Evolutionary conservation across 1,140 invertebrate species (phyloP), one percentile per base, ranked within the genome.

Genomic region (Lepidurus arcticus): DNA sequence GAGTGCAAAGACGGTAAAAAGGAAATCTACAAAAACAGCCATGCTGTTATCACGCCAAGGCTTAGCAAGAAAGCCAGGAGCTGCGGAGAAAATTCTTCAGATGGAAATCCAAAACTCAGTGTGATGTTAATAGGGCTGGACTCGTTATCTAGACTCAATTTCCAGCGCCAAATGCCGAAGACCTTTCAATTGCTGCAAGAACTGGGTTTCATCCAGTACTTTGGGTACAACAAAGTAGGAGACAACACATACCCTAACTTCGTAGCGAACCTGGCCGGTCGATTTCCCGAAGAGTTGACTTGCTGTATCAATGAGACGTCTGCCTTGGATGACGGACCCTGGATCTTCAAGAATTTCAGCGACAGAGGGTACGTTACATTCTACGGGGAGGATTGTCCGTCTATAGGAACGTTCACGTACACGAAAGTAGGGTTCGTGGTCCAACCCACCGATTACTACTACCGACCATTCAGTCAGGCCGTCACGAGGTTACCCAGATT

Each of bases 341-440:
- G 94, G 80, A 86, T 95, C 11, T 96, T 94, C 94, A 90, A 92
- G 76, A 87, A 88, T 79, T 95, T 89, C 82, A 88, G 88, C 78
- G 84, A 90, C 34, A 85, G 88, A 11, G 91, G 91, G 1, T 96
- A 92, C 82, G 88, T 90, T 0, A 96, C 95, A 0, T 90, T 90
- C 3, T 92, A 92, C 77, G 91, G 88, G 0, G 94, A 96, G 86
- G 94, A 97, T 83, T 86, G 87, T 7, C 88, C 90, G 0, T 84
- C 86, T 24, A 90, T 95, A 44, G 90, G 90, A 5, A 91, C 92
- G 0, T 96, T 95, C 81, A 94, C 94, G 84, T 95, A 92, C 83
- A 82, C 89, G 6, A 93, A 92, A 83, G 85, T 86, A 65, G 94
- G 94, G 1, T 97, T 97, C 83, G 84, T 88, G 9, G 85, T 90